phyloP scores from a whole-genome alignment of 2,888 invertebrate genomes.

The Leptinotarsa peninsularis region DNA sequence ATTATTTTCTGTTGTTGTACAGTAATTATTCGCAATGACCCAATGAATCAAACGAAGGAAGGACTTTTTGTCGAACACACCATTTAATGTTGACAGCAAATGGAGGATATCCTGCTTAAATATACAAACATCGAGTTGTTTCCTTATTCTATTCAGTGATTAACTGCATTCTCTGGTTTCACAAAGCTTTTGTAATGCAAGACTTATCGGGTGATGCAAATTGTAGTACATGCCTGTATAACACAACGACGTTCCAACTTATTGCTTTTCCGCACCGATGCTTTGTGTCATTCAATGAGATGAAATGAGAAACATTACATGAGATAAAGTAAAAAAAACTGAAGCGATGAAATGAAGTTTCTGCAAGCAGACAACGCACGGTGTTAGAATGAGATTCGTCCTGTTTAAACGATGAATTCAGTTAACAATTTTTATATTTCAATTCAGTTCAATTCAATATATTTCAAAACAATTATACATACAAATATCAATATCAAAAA shows the following conservation, averaged over 20 bases:
- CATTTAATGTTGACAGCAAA: constrained; percentile 3
- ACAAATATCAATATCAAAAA: too few relatives aligned
- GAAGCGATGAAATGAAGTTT: neutral
- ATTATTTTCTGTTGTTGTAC: neutral
- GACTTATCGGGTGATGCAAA: constrained; percentile 2
- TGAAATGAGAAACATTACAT: neutral
- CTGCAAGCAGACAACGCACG: too few relatives aligned
- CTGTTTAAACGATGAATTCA: too few relatives aligned
- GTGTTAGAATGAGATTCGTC: too few relatives aligned
- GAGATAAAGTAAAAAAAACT: neutral
- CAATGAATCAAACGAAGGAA: neutral
- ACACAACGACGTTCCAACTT: constrained; percentile 6
- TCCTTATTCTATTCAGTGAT: constrained; percentile 19
- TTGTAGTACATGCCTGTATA: neutral
- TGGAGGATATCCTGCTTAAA: constrained; percentile 26
- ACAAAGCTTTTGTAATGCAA: constrained; percentile 19
- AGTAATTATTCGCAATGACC: neutral
- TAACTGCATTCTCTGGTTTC: constrained; percentile 19
- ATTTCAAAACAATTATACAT: too few relatives aligned
- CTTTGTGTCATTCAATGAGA: constrained; percentile 1
- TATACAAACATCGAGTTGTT: constrained; percentile 6
- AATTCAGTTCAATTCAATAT: too few relatives aligned
- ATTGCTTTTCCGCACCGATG: neutral
- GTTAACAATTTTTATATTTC: too few relatives aligned
- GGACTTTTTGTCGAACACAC: constrained; percentile 14